These are phyloP conservation scores for Beroe forskalii DNA, from an alignment of 37 sponge, comb jelly and placozoan species.

Conservation along the genomic window DNA sequence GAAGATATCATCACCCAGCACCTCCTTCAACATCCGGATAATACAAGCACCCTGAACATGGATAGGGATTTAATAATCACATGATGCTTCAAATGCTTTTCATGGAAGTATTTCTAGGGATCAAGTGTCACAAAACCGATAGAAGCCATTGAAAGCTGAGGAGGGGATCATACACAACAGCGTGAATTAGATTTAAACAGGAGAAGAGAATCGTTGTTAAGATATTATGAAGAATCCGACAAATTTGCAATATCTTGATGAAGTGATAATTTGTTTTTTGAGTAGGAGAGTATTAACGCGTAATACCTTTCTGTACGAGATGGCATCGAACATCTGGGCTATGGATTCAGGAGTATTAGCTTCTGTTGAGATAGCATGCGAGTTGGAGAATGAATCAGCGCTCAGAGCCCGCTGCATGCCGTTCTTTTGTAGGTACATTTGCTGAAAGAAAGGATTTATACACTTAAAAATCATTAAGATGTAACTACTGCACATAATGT, in stretches of 20 bases:
- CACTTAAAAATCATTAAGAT: no score
- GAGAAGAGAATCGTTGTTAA: not conserved
- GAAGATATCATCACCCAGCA: conserved; percentile 2
- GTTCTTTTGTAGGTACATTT: conserved; percentile 48
- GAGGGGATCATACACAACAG: not conserved
- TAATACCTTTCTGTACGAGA: conserved; percentile 93
- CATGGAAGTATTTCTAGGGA: no score
- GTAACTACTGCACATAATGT: no score
- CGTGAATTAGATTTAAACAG: not conserved
- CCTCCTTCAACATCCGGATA: conserved; percentile 35
- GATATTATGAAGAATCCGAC: not conserved
- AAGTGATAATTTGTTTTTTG: no score
- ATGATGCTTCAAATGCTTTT: no score
- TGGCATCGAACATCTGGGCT: conserved; percentile 85
- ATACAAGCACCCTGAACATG: conserved; percentile 21
- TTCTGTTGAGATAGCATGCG: conserved; percentile 2
- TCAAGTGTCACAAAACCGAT: no score
- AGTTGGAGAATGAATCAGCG: conserved; percentile 49
- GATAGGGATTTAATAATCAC: no score
- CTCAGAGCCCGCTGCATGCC: conserved; percentile 39
- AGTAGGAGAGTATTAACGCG: no score
- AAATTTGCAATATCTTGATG: not conserved
- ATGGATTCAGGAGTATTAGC: conserved; percentile 75
- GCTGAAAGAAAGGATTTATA: no score
- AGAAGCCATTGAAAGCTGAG: not conserved